These are phyloP conservation scores for Columbina picui DNA, from an alignment of 2,113 vertebrate genomes.

Conservation along the genomic window DNA sequence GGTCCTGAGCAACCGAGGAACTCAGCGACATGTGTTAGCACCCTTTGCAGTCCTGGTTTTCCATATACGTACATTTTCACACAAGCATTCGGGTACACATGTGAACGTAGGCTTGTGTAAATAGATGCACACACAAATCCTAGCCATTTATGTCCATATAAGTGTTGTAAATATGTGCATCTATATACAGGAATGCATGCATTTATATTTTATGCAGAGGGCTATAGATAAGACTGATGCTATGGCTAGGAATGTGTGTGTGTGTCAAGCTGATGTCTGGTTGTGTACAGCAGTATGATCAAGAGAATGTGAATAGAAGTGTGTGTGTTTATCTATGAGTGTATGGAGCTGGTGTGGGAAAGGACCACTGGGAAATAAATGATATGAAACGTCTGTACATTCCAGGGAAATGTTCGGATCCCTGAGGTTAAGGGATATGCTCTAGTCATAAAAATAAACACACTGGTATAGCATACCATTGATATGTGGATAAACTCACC, in stretches of 20 bases:
- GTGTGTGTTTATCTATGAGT: conserved; percentile 20
- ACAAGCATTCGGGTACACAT: neutral
- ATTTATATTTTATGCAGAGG: neutral
- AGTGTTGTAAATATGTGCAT: rapidly evolving
- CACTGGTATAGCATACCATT: neutral
- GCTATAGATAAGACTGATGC: neutral
- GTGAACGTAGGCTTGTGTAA: neutral
- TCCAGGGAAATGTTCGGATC: conserved; percentile 60
- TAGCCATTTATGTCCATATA: neutral
- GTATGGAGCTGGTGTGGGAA: conserved; percentile 1
- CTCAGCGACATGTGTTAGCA: rapidly evolving
- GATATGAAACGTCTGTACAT: conserved; percentile 59
- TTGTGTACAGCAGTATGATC: neutral
- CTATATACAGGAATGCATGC: neutral
- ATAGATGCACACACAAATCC: neutral
- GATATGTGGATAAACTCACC: conserved; percentile 61
- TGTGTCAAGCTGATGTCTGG: neutral
- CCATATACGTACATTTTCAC: neutral
- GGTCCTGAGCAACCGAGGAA: neutral
- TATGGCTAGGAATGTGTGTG: neutral
- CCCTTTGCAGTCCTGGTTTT: neutral
- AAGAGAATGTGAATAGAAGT: neutral
- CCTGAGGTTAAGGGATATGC: conserved; percentile 64
- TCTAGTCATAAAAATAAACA: conserved; percentile 71
- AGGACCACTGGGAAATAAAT: conserved; percentile 48